phyloP scores from a whole-genome alignment of 35 echinoderm and acorn worm species.

The Ptychodera flava region DNA sequence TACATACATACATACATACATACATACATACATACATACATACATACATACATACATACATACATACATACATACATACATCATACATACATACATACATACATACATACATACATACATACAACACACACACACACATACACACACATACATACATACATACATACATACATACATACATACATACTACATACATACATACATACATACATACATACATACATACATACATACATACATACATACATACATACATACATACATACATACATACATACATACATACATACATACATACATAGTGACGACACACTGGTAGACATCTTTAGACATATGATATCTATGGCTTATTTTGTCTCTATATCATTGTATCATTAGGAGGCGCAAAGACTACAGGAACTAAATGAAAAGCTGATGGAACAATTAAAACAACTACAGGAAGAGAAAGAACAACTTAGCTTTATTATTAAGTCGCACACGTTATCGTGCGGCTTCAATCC shows the following conservation, averaged over 20 bases:
- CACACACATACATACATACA: not conserved
- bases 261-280: slow-evolving; percentile 2
- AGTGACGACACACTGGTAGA: too few species aligned
- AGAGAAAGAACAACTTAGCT: too few species aligned
- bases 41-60: not conserved
- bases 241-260: slow-evolving; percentile 2
- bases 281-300: slow-evolving; percentile 2
- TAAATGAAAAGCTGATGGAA: too few species aligned
- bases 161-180: not conserved
- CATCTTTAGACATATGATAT: too few species aligned
- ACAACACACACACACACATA: not conserved
- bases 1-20: not conserved
- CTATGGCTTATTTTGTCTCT: too few species aligned
- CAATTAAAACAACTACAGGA: too few species aligned
- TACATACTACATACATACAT: not conserved
- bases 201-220: not conserved
- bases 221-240: slow-evolving; percentile 2
- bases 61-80: not conserved
- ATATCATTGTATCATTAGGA: too few species aligned
- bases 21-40: not conserved
- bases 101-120: not conserved
- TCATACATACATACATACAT: slow-evolving; percentile 1
- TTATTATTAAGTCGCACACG: too few species aligned
- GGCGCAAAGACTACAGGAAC: too few species aligned
- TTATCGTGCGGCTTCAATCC: too few species aligned